Evolutionary conservation across 2,797 vertebrate species (phyloP).

Genomic region (Micromesistius poutassou): DNA sequence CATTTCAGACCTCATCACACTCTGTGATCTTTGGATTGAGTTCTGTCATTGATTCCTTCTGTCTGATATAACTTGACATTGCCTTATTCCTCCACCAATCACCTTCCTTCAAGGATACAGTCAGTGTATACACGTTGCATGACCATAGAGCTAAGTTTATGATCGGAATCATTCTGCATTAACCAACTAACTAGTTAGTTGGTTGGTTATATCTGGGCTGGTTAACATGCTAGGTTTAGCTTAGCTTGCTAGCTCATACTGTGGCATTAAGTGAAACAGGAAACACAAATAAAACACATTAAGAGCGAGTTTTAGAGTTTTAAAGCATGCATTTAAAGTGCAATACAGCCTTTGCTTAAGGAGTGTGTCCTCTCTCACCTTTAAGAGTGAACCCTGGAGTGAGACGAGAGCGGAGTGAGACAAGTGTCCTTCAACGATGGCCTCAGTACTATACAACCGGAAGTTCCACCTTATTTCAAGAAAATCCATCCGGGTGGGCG

Average conservation of each 20-base stretch:
- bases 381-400: constrained; percentile 32
- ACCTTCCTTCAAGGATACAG: not conserved
- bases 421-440: constrained; percentile 69
- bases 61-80: not conserved
- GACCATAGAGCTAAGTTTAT: not conserved
- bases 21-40: too few relatives aligned
- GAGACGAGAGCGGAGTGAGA: constrained; percentile 19
- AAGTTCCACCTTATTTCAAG: constrained; percentile 54
- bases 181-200: not conserved
- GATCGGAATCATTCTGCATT: not conserved
- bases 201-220: not conserved
- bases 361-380: constrained; percentile 42
- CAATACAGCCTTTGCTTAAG: fast-evolving
- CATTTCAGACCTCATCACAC: not conserved
- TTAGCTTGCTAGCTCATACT: constrained; percentile 7
- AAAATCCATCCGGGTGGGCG: fast-evolving
- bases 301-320: not conserved
- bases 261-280: not conserved
- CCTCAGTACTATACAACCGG: constrained; percentile 51
- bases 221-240: constrained; percentile 28
- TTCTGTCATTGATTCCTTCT: not conserved
- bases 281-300: not conserved
- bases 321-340: not conserved
- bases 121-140: not conserved
- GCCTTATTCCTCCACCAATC: not conserved